Percentiles rank a stretch among this genome's conserved stretches.
phyloP scores from a whole-genome alignment of 2,797 vertebrate genomes.

The Mico argentatus region DNA sequence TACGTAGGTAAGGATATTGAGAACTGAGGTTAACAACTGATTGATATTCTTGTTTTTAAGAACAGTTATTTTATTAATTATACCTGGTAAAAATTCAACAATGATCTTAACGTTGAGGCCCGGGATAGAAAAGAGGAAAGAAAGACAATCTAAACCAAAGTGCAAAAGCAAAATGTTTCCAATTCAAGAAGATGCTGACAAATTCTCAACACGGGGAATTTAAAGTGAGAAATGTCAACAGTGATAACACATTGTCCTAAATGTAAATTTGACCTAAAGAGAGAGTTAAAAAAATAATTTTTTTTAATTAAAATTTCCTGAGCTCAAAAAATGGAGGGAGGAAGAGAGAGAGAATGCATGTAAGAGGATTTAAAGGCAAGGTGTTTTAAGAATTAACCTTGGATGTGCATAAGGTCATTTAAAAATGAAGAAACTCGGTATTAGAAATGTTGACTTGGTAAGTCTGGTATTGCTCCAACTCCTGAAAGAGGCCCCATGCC shows the following conservation, averaged over 20 bases:
- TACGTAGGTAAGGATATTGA: accelerated
- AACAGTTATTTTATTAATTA: not conserved
- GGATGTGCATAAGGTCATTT: accelerated
- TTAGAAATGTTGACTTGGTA: too few relatives aligned
- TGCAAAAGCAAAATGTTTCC: not conserved
- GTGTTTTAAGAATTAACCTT: too few relatives aligned
- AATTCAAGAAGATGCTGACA: not conserved
- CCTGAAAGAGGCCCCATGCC: too few relatives aligned
- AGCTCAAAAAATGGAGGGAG: not conserved
- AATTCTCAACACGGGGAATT: not conserved
- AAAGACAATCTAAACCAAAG: not conserved
- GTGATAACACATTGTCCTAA: not conserved
- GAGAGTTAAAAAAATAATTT: not conserved
- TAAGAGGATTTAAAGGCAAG: not conserved
- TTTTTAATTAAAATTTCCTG: not conserved
- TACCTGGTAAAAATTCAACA: not conserved
- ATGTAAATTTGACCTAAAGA: not conserved
- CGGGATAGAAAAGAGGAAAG: not conserved
- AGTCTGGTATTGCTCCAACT: too few relatives aligned
- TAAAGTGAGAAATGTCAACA: not conserved
- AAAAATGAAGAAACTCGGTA: not conserved
- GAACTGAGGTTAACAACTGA: too few relatives aligned
- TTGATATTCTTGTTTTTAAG: not conserved
- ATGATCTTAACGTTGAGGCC: not conserved
- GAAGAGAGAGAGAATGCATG: not conserved